Conservation (phyloP, 2,888 invertebrate species). For the Nyleta sp. region DNA sequence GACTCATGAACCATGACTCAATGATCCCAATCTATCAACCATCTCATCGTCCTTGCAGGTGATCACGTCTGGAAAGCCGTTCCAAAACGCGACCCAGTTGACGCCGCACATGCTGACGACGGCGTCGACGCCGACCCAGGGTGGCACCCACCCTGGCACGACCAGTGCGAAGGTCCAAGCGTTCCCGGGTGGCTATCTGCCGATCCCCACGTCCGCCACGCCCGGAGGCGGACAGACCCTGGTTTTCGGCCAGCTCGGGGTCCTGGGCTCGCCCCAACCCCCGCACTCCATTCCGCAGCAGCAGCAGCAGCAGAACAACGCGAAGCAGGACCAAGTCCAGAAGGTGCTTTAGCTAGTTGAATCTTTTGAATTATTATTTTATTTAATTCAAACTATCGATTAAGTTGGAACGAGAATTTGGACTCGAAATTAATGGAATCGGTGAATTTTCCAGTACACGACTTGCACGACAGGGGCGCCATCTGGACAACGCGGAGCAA, state of each 20-base stretch:
- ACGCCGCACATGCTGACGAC: constrained; percentile 92
- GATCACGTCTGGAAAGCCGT: constrained; percentile 92
- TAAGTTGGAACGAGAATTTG: too few species aligned
- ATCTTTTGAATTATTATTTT: too few species aligned
- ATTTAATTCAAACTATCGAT: too few species aligned
- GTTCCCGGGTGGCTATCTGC: constrained; percentile 89
- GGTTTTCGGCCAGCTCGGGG: constrained; percentile 89
- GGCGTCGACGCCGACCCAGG: constrained; percentile 81
- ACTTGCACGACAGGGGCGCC: constrained; percentile 79
- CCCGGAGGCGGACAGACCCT: constrained; percentile 86
- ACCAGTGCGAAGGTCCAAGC: constrained; percentile 79
- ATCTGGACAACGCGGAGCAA: constrained; percentile 76
- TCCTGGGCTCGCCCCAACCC: constrained; percentile 84
- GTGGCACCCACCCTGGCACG: constrained; percentile 77
- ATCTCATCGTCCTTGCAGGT: constrained; percentile 85
- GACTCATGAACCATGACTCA: too few species aligned
- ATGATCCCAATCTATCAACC: too few species aligned
- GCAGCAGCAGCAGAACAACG: constrained; percentile 78
- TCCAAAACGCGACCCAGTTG: constrained; percentile 89
- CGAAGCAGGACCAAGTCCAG: constrained; percentile 80
- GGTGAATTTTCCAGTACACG: constrained; percentile 79
- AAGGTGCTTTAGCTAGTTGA: constrained; percentile 42
- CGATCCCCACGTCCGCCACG: constrained; percentile 90
- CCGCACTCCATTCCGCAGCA: constrained; percentile 77
- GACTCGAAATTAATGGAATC: too few species aligned